Base-by-base conservation (phyloP, 2,888 invertebrate species). In the Polylopha cassiicola region DNA sequence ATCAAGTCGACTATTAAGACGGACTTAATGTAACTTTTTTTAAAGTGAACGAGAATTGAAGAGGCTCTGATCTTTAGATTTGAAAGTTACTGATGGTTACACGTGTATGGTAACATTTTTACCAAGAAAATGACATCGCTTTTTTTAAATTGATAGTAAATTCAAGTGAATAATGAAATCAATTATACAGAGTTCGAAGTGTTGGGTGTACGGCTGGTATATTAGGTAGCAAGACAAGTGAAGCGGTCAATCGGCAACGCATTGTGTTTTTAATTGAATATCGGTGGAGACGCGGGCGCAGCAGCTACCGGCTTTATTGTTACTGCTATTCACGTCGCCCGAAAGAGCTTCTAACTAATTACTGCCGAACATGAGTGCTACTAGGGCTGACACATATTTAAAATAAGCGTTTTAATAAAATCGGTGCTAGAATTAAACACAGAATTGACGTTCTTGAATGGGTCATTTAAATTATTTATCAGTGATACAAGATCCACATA, bases 1-100 rank as follows among this genome's bases (percentile, higher is more conserved):
- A 85, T 85, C 84, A 80, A 74, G 65, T 69, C 58, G 67, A 68
- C 81, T 81, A 82, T 84, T 82, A 84, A 77, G 70, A 73, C 58
- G 61, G 65, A 74, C 74, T 77, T 82, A 80, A 80, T 78, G 81
- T 77, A 71, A 67, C 67, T 75, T 77, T 76, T 80, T 79, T 73
- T 56, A 62, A 60, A 57, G 60, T 59, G 62, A 61, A 53, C 51
- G 58, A 62, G 62, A 75, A 68, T 73, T 73, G 71, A 65, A 74
- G 73, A 70, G 66, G 60, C n/a, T 64, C 67, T 53, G 52, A 51
- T 63, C 53, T 48, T 58, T 56, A 56, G 55, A 58, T 58, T 59
- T 36, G 20, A 30, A 36, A 21, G 29, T 29, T 29, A 33, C 6
- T 7, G 27, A 50, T 51, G 43, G 50, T 44, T 50, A 53, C 57